Conservation (phyloP, 2,797 vertebrate genomes). For the Phaenicophaeus curvirostris region DNA sequence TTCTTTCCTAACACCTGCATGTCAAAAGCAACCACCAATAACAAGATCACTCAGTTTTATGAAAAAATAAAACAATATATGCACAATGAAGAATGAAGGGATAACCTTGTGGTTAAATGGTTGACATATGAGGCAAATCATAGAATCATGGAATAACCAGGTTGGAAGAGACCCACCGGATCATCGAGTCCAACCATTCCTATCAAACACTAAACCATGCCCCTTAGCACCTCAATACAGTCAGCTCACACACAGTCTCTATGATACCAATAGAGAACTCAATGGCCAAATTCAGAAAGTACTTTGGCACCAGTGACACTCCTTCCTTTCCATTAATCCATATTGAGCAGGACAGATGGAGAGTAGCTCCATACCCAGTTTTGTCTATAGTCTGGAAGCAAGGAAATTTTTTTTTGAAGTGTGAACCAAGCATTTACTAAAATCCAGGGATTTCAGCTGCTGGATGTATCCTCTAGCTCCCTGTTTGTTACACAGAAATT, state of each 20-base stretch:
- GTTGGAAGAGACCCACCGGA: too few relatives aligned
- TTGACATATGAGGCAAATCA: fast-evolving
- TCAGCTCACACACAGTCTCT: background rate
- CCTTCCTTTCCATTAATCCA: background rate
- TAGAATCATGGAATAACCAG: too few relatives aligned
- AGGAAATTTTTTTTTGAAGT: background rate
- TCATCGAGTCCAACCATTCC: too few relatives aligned
- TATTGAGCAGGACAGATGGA: background rate
- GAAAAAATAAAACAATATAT: background rate
- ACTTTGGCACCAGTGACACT: background rate
- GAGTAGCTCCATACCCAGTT: background rate
- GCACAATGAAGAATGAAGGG: background rate
- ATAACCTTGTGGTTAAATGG: background rate
- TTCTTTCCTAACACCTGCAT: constrained; percentile 45
- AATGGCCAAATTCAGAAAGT: background rate
- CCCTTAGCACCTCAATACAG: too few relatives aligned
- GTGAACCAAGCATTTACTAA: constrained; percentile 5
- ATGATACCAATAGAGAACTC: background rate
- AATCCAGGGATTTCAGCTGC: background rate
- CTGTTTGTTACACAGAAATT: constrained; percentile 5
- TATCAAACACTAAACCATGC: too few relatives aligned
- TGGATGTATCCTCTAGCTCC: background rate
- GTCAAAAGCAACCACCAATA: constrained; percentile 8
- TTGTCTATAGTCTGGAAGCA: constrained; percentile 9
- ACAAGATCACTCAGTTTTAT: background rate